Conservation (phyloP, 2,888 invertebrate genomes). For the Leucania comma region DNA sequence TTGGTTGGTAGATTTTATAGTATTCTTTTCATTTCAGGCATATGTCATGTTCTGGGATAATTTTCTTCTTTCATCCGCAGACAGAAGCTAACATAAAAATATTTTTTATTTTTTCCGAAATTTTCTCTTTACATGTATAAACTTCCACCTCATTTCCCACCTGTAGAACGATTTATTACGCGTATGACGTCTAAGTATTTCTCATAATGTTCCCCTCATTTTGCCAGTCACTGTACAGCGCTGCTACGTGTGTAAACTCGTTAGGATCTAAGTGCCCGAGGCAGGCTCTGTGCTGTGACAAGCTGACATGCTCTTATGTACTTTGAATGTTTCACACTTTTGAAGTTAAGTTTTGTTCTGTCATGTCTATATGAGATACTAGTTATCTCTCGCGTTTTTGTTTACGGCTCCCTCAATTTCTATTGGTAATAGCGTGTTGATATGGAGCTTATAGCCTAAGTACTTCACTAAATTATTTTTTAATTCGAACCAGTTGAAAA, state of each 20-base stretch:
- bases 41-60: too few relatives aligned
- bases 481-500: neutral
- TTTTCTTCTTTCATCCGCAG: too few relatives aligned
- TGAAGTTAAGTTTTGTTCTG: conserved; percentile 22
- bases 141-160: conserved; percentile 8
- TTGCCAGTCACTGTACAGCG: conserved; percentile 30
- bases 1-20: too few relatives aligned
- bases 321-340: conserved; percentile 30
- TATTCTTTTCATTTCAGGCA: too few relatives aligned
- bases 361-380: neutral
- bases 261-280: conserved; percentile 43
- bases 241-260: conserved; percentile 9
- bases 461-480: too few relatives aligned
- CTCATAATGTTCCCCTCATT: conserved; percentile 31
- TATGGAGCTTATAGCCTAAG: too few relatives aligned
- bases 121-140: neutral
- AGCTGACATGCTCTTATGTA: conserved; percentile 33
- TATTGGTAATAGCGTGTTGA: too few relatives aligned
- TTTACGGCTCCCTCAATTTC: too few relatives aligned
- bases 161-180: conserved; percentile 45
- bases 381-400: too few relatives aligned
- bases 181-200: conserved; percentile 20
- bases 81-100: too few relatives aligned
- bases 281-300: conserved; percentile 37
- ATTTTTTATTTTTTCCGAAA: neutral